These are phyloP conservation scores for Cryptotermes secundus DNA, from an alignment of 1,140 invertebrate species.

Conservation along the genomic window DNA sequence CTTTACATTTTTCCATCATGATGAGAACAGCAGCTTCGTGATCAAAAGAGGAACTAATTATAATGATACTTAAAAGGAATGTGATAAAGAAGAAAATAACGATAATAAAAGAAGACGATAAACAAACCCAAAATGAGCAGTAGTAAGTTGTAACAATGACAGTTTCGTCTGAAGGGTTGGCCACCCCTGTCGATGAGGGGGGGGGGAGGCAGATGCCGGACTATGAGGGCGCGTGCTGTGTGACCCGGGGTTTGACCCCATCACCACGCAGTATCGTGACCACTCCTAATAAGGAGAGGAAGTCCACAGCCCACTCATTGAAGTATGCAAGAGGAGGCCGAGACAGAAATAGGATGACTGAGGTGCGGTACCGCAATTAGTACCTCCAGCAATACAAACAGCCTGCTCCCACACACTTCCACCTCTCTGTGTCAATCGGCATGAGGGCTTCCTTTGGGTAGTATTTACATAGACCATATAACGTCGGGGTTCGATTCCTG, in stretches of 20 bases:
- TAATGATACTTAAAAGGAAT: too few species aligned
- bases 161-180: neutral
- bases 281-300: neutral
- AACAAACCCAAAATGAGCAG: too few species aligned
- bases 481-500: too few species aligned
- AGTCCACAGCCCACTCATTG: neutral
- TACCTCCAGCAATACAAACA: neutral
- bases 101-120: too few species aligned
- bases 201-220: neutral
- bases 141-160: too few species aligned
- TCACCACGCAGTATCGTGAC: conserved; percentile 7
- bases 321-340: neutral
- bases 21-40: too few species aligned
- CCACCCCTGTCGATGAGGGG: neutral
- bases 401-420: neutral
- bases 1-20: too few species aligned
- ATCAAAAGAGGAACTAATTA: too few species aligned
- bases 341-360: neutral
- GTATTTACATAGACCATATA: too few species aligned
- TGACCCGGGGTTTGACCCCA: conserved; percentile 7
- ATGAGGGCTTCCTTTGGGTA: neutral
- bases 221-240: neutral
- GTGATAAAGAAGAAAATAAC: too few species aligned
- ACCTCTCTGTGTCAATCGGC: neutral
- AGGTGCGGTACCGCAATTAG: neutral